Percentiles rank a stretch among this genome's conserved stretches.
These are phyloP conservation scores for Rhinogobius similis DNA, from an alignment of 2,113 vertebrate species.

Conservation along the genomic window DNA sequence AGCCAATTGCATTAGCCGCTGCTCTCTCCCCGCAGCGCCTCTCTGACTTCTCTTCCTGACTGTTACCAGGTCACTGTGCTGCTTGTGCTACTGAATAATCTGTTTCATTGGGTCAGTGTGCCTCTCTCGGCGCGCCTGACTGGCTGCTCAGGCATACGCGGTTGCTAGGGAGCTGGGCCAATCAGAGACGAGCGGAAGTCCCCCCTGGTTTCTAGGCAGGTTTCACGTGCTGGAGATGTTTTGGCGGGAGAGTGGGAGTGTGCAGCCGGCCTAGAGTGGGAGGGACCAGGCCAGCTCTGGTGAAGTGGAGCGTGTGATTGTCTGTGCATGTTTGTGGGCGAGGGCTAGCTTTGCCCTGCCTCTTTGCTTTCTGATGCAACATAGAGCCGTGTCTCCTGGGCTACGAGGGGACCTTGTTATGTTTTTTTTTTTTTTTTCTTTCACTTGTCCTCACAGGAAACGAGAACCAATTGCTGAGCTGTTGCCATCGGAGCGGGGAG, in stretches of 20 bases:
- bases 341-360: conserved; percentile 66
- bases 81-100: conserved; percentile 69
- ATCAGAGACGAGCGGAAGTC: conserved; percentile 72
- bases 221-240: conserved; percentile 78
- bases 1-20: conserved; percentile 53
- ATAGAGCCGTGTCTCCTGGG: conserved; percentile 74
- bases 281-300: conserved; percentile 45
- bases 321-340: conserved; percentile 44
- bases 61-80: conserved; percentile 84
- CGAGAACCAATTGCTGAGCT: conserved; percentile 82
- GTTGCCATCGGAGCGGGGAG: conserved; percentile 81
- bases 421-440: conserved; percentile 61
- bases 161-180: conserved; percentile 82
- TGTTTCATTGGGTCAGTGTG: conserved; percentile 82
- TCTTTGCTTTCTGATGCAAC: conserved; percentile 83
- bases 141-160: conserved; percentile 74
- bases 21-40: conserved; percentile 53
- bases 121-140: conserved; percentile 67
- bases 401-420: conserved; percentile 77
- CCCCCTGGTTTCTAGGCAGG: conserved; percentile 81
- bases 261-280: conserved; percentile 28
- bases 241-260: conserved; percentile 74
- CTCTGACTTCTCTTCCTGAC: conserved; percentile 74
- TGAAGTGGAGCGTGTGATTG: conserved; percentile 82
- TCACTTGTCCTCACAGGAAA: conserved; percentile 78